These are phyloP conservation scores for Dolichomitus sp. DNA, from an alignment of 2,888 invertebrate genomes.

Conservation along the genomic window DNA sequence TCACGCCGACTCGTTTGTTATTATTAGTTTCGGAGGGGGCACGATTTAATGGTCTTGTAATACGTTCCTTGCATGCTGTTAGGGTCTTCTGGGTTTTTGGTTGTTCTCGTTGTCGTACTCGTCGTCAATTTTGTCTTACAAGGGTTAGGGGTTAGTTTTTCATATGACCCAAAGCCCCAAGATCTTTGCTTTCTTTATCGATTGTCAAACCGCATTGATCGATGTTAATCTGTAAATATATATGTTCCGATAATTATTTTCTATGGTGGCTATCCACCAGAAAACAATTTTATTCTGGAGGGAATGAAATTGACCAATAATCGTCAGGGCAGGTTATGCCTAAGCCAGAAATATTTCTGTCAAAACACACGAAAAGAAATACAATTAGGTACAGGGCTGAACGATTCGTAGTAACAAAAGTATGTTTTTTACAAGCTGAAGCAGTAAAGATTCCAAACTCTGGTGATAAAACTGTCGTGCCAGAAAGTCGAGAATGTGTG, in stretches of 20 bases:
- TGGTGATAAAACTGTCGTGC: constrained; percentile 12
- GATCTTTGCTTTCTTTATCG: background rate
- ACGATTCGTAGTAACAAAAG: background rate
- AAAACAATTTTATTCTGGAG: background rate
- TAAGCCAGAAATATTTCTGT: background rate
- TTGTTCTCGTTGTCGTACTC: constrained; percentile 31
- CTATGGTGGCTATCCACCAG: background rate
- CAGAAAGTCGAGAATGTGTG: constrained; percentile 13
- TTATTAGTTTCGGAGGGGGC: constrained; percentile 71
- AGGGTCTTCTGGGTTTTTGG: constrained; percentile 45
- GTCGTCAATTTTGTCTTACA: constrained; percentile 53
- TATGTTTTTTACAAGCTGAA: background rate
- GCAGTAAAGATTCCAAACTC: constrained; percentile 11
- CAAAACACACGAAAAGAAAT: background rate
- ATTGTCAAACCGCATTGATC: background rate
- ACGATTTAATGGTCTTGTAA: constrained; percentile 72
- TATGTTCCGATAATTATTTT: background rate
- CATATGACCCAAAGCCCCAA: background rate
- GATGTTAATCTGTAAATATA: background rate
- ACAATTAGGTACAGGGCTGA: background rate
- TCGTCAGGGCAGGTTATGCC: background rate
- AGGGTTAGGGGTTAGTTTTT: constrained; percentile 7
- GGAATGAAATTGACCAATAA: background rate
- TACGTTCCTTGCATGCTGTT: constrained; percentile 57
- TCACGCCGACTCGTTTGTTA: constrained; percentile 74